Base-by-base conservation (phyloP, 2,888 invertebrate species). In the Lordiphosa andalusiaca region DNA sequence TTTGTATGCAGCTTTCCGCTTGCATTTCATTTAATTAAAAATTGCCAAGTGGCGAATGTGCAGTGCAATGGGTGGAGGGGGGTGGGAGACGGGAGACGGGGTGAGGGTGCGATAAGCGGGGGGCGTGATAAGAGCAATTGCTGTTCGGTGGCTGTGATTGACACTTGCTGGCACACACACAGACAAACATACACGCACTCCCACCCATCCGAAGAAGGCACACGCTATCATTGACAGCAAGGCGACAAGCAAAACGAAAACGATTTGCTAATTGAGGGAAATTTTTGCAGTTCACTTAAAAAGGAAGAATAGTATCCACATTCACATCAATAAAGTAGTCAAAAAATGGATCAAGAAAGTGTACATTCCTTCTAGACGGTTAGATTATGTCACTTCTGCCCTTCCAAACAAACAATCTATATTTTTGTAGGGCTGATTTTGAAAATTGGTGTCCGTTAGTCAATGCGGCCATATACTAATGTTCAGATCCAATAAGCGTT, bases 21-120 rank as follows among this genome's bases (percentile, higher is more conserved):
- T 60, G 60, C 61, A 61, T 60, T 61, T 61, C 61, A 61, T 61
- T 61, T 61, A 61, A 61, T 61, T 61, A 61, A 61, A 61, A 61
- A 61, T 52, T 59, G 60, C 25, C 52, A 59, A 61, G 50, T 57
- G 35, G 37, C 35, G 36, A 49, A n/a, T 53, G 44, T 30, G 21
- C 42, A 23, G 48, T 46, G 23, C 16, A 42, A 7, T 30, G 12
- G 50, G 16, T 21, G n/a, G 25, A 2, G 7, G 21, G 6, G 21
- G n/a, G n/a, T n/a, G n/a, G n/a, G n/a, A n/a, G n/a, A n/a, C n/a
- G n/a, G n/a, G n/a, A n/a, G n/a, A n/a, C n/a, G n/a, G n/a, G 25
- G 5, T 10, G n/a, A 25, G 7, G 21, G 33, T 19, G 38, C 10
- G 25, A n/a, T n/a, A n/a, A 30, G 16, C 10, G 5, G 23, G 53